Base-by-base conservation (phyloP, 2,797 vertebrate species). In the Phylloscopus collybita region DNA sequence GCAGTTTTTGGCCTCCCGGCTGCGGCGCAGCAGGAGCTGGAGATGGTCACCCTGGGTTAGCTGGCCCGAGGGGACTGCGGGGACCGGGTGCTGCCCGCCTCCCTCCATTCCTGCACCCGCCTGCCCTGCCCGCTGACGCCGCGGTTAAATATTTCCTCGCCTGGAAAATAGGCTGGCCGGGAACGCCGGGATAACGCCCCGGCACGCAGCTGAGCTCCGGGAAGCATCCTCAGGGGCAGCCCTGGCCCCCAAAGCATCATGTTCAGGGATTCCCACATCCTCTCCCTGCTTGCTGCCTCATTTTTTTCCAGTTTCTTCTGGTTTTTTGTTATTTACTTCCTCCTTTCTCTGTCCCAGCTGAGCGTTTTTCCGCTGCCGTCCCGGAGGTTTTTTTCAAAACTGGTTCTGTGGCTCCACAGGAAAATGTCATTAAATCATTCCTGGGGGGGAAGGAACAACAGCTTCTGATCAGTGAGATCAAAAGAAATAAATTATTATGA, bases 1-100 rank as follows among this genome's bases (percentile, higher is more conserved):
- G 1, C 96, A 95, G n/a, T 85, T 80, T 96, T 98, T 99, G 62
- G 98, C 99, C 73, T 98, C 96, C 26, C 1, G 51, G 78, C 96
- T 89, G 42, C 94, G 86, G 9, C 32, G 86, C 16, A 85, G 67
- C 42, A 95, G 30, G 53, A 92, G 86, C 72, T 95, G 82, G 6
- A 79, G 49, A 14, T 5, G 15, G 5, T 94, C 75, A 0, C 11
- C 25, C 15, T 13, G 90, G 13, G 42, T 34, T 34, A 34, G 59
- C 22, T 38, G 61, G 29, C 38, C 73, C 3, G 10, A 5, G 40
- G 88, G 61, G 22, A 45, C 85, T 47, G 49, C 7, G 3, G 79
- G 74, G 66, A 8, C 50, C 4, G 9, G 49, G 16, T 1, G 45
- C 79, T 94, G 86, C 86, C 67, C 2, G 44, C 9, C 11, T 9